Evolutionary conservation across 1,140 invertebrate species (phyloP), one percentile per base, ranked within the genome.

Genomic region (Drosophila carrolli): DNA sequence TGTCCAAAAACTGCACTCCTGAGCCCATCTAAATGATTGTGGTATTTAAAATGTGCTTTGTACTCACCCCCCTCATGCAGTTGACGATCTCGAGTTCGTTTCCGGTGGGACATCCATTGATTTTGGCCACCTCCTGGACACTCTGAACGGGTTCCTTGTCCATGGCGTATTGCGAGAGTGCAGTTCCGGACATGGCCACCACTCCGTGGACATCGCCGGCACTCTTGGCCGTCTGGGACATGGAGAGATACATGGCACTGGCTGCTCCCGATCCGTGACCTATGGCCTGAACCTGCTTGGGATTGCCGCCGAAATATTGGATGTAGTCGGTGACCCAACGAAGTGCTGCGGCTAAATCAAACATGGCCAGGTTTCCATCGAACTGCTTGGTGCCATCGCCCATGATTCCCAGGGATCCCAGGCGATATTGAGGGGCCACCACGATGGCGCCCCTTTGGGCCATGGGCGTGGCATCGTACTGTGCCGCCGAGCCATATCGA

Each of bases 401-500:
- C 41, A 97, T 90, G 78, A 96, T 97, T 10, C 96, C 96, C 58
- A 97, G 92, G 0, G 96, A 94, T 47, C 97, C 97, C 11, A 97
- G 93, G 66, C 97, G 94, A 75, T 97, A 97, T 73, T 97, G 97
- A 23, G 97, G 95, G 0, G 96, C 95, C 1, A 97, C 96, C 2
- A 97, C 94, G 13, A 97, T 94, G 19, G 96, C 91, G 14, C 94
- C 93, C 78, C 96, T 94, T 9, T 94, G 93, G 2, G 95, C 93
- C 11, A 96, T 91, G 56, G 95, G 93, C 60, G 91, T 91, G 47
- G 94, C 94, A 72, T 94, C 94, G 81, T 95, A 96, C 60, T 95
- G 94, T 5, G 93, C 94, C 0, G 95, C 94, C 0, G 95, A 95
- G 4, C 95, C 96, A 80, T 93, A 93, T 56, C 94, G 90, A 81